Evolutionary conservation across 1,140 invertebrate species (phyloP).

Genomic region (Drosophila parabipectinata): DNA sequence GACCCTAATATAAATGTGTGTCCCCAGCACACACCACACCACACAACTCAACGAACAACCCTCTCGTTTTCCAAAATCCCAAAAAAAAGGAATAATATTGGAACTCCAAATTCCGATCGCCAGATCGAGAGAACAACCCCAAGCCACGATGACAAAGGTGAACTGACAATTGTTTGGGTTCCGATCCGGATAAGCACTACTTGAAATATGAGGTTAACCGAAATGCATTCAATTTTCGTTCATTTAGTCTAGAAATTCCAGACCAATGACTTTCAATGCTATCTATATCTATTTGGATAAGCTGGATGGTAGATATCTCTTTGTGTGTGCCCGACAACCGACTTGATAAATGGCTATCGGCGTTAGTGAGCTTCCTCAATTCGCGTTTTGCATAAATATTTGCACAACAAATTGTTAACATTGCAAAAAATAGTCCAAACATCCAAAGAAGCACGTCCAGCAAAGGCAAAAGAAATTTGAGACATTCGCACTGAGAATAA

Average conservation of each 20-base stretch:
- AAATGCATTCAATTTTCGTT: constrained; percentile 31
- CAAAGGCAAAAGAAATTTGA: constrained; percentile 54
- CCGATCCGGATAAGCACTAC: constrained; percentile 29
- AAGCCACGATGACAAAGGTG: constrained; percentile 25
- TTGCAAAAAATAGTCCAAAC: constrained; percentile 10
- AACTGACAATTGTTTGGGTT: constrained; percentile 37
- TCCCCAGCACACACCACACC: constrained; percentile 1
- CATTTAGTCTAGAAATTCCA: constrained; percentile 21
- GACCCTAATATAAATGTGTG: constrained; percentile 82
- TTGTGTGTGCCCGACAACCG: constrained; percentile 4
- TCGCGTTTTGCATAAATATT: constrained; percentile 27
- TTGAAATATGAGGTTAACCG: constrained; percentile 24
- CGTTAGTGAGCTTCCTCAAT: constrained; percentile 19
- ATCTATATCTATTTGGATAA: constrained; percentile 22
- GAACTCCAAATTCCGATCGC: constrained; percentile 32
- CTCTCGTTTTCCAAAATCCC: constrained; percentile 14
- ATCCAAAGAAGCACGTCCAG: constrained; percentile 24
- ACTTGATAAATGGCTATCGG: constrained; percentile 23
- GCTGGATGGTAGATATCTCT: constrained; percentile 21
- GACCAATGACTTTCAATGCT: constrained; percentile 14
- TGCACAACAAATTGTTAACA: constrained; percentile 18
- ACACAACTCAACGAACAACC: constrained; percentile 26
- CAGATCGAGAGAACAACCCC: constrained; percentile 25
- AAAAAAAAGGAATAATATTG: constrained; percentile 5
- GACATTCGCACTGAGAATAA: constrained; percentile 4